These are phyloP conservation scores for Thalassarche chlororhynchos DNA, from an alignment of 2,113 vertebrate genomes.

Conservation along the genomic window DNA sequence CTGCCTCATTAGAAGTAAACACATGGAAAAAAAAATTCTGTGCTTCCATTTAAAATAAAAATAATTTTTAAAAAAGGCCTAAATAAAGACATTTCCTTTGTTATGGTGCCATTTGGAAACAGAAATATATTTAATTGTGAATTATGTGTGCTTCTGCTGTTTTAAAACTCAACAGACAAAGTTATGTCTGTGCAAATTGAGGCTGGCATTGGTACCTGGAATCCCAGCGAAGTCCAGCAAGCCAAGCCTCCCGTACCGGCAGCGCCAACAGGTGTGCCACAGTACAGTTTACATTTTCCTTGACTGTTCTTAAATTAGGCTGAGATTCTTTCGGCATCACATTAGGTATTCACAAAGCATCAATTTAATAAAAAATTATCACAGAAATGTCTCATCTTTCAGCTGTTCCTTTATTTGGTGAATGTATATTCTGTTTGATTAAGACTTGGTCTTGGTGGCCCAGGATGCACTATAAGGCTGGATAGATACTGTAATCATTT, in stretches of 20 bases:
- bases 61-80: not conserved
- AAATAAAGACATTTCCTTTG: not conserved
- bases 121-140: not conserved
- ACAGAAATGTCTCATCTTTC: not conserved
- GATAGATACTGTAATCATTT: not conserved
- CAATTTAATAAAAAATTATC: not conserved
- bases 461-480: not conserved
- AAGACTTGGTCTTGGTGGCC: not conserved
- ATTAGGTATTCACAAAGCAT: not conserved
- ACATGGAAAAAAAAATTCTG: not conserved
- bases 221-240: fast-evolving
- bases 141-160: not conserved
- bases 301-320: not conserved
- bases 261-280: not conserved
- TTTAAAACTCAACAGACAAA: not conserved
- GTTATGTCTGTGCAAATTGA: not conserved
- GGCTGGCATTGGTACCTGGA: not conserved
- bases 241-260: not conserved
- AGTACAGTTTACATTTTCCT: not conserved
- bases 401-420: not conserved
- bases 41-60: not conserved
- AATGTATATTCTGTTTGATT: not conserved
- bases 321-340: not conserved
- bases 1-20: not conserved
- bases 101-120: not conserved